Evolutionary conservation across 2,113 vertebrate genomes (phyloP).

Genomic region (Silurus meridionalis): DNA sequence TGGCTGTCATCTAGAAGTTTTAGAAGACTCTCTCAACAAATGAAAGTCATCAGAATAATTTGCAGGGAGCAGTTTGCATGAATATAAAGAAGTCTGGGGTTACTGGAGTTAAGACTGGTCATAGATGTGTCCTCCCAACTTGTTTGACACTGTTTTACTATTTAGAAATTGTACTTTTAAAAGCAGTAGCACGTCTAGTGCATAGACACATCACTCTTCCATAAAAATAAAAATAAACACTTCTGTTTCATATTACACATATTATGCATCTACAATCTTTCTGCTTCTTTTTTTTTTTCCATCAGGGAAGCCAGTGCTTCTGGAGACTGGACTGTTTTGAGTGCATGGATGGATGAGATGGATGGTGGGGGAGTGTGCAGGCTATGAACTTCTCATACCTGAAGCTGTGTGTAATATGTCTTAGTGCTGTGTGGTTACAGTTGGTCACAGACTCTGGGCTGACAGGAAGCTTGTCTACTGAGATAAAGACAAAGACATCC

Average conservation of each 20-base stretch:
- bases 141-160: neutral
- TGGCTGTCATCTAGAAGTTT: neutral
- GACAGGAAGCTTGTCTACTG: slow-evolving; percentile 52
- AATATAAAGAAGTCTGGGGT: neutral
- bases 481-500: slow-evolving; percentile 51
- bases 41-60: neutral
- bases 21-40: neutral
- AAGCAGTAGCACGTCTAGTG: neutral
- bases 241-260: neutral
- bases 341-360: neutral
- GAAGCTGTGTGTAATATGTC: slow-evolving; percentile 15
- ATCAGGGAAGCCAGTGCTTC: neutral
- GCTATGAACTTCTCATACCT: slow-evolving; percentile 23
- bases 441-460: slow-evolving; percentile 33
- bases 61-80: neutral
- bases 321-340: neutral
- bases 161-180: neutral
- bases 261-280: too few species aligned
- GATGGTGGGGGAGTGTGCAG: neutral
- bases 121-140: neutral
- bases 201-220: neutral
- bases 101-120: neutral
- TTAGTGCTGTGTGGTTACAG: slow-evolving; percentile 36
- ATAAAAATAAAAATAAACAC: neutral
- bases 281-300: neutral